These are phyloP conservation scores for Tetramorium parvispinum DNA, from an alignment of 1,140 invertebrate species.

Conservation along the genomic window DNA sequence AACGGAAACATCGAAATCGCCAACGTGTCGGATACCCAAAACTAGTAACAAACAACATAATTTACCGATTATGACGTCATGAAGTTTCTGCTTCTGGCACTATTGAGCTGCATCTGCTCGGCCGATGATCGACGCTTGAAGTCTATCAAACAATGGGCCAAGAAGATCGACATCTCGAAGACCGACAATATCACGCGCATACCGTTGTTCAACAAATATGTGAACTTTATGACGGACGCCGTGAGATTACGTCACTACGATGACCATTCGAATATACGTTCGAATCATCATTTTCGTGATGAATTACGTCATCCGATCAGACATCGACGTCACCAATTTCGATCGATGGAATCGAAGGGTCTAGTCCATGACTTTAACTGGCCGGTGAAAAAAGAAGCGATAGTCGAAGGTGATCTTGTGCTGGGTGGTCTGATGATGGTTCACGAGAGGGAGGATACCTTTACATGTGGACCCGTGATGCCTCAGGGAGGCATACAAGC, in stretches of 20 bases:
- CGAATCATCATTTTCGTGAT: conserved; percentile 45
- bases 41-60: conserved; percentile 35
- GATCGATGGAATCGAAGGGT: conserved; percentile 72
- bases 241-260: conserved; percentile 10
- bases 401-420: conserved; percentile 93
- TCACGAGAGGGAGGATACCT: conserved; percentile 94
- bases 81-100: conserved; percentile 75
- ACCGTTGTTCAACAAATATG: not conserved
- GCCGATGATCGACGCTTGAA: conserved; percentile 62
- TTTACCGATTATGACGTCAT: conserved; percentile 76
- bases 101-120: conserved; percentile 72
- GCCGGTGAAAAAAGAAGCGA: conserved; percentile 95
- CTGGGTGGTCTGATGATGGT: conserved; percentile 98
- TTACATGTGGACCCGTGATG: conserved; percentile 96
- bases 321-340: conserved; percentile 71
- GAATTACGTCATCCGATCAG: conserved; percentile 74
- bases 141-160: conserved; percentile 20
- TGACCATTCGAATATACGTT: not conserved
- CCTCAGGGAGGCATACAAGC: conserved; percentile 97
- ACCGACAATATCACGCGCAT: not conserved
- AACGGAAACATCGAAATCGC: not conserved
- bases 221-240: not conserved
- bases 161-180: conserved; percentile 18
- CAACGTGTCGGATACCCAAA: conserved; percentile 6
- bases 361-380: conserved; percentile 85